Evolutionary conservation across 2,113 vertebrate species (phyloP).

Genomic region (Phocoena phocoena): DNA sequence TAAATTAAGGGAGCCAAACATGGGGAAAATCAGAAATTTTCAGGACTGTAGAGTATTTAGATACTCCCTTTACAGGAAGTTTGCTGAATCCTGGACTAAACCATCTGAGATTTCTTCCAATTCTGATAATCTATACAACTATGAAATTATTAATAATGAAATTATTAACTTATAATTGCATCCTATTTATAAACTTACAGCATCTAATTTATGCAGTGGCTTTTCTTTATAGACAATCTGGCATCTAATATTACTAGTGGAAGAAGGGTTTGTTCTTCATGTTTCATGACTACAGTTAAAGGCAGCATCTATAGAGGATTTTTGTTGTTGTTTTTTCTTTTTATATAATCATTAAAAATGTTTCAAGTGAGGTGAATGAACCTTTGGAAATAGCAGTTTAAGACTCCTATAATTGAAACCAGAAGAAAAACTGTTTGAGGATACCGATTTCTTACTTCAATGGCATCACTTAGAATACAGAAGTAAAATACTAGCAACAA

Average conservation of each 20-base stretch:
- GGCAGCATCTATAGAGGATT: background rate
- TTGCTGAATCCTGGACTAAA: background rate
- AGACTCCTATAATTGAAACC: background rate
- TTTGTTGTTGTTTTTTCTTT: background rate
- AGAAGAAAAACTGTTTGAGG: background rate
- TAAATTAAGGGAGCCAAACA: background rate
- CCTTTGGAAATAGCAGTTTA: slow-evolving; percentile 18
- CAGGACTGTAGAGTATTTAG: background rate
- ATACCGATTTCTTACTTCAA: background rate
- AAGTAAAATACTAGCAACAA: background rate
- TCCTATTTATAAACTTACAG: slow-evolving; percentile 29
- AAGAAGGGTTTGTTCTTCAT: slow-evolving; percentile 23
- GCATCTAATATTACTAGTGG: slow-evolving; percentile 5
- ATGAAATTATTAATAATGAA: background rate
- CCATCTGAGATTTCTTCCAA: background rate
- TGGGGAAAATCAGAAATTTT: background rate
- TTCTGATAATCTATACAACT: background rate
- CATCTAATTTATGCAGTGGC: slow-evolving; percentile 11
- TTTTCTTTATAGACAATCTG: slow-evolving; percentile 6
- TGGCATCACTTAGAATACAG: slow-evolving; percentile 3
- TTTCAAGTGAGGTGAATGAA: slow-evolving; percentile 41
- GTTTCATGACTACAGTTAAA: slow-evolving; percentile 38
- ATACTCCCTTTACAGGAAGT: background rate
- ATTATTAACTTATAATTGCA: background rate
- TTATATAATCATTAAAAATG: background rate